Conservation (phyloP, 1,140 invertebrate genomes). For the Chymomyza costata region DNA sequence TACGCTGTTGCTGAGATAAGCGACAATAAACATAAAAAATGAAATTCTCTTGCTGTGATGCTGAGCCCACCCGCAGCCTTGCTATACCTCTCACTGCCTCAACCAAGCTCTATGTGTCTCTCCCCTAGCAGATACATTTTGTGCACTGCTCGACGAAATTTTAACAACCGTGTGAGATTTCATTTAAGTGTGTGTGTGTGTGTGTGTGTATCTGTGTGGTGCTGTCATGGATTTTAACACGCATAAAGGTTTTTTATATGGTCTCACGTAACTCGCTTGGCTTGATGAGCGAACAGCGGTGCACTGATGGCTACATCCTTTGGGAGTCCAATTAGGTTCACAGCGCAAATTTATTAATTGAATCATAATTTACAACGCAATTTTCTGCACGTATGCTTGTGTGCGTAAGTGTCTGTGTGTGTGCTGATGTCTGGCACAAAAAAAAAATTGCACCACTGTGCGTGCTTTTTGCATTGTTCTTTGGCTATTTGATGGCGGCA, state of each 20-base stretch:
- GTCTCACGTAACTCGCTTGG: too few species aligned
- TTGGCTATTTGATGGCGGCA: too few species aligned
- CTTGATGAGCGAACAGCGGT: slow-evolving; percentile 16
- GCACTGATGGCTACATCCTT: slow-evolving; percentile 18
- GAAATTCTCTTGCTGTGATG: slow-evolving; percentile 34
- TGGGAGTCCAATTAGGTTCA: slow-evolving; percentile 44
- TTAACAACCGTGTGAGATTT: slow-evolving; percentile 59
- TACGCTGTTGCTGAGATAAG: slow-evolving; percentile 41
- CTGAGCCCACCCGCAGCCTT: not conserved
- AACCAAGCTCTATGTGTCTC: not conserved
- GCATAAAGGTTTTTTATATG: slow-evolving; percentile 45
- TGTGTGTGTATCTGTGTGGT: too few species aligned
- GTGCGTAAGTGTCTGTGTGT: too few species aligned
- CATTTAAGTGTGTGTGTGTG: too few species aligned
- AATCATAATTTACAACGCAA: slow-evolving; percentile 49
- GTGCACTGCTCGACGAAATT: slow-evolving; percentile 39
- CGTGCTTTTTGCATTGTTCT: too few species aligned
- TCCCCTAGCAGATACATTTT: slow-evolving; percentile 13
- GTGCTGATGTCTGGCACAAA: too few species aligned
- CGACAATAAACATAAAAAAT: slow-evolving; percentile 72
- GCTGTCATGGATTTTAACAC: slow-evolving; percentile 37
- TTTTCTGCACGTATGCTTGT: not conserved
- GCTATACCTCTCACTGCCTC: not conserved
- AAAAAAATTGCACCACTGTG: too few species aligned
- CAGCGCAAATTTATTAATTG: slow-evolving; percentile 56